Base-by-base conservation (phyloP, 2,113 vertebrate species). In the Platanista minor region DNA sequence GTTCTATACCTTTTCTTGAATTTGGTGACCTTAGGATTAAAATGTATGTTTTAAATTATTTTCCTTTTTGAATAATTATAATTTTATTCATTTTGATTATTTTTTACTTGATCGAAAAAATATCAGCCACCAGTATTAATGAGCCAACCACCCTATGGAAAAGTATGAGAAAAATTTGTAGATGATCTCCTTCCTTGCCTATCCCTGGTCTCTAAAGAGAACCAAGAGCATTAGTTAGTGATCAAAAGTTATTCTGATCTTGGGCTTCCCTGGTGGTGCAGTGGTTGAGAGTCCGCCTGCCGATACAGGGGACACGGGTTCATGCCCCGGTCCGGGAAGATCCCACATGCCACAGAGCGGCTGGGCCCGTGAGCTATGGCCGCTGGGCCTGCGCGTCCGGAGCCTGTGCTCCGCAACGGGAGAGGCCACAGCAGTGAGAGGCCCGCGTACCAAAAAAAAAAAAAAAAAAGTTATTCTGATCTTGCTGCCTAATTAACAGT, bases 401-500 rank as follows among this genome's bases (percentile, higher is more conserved):
- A n/a, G n/a, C n/a, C n/a, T n/a, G n/a, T n/a, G n/a, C n/a, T n/a
- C n/a, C n/a, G n/a, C n/a, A n/a, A n/a, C n/a, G n/a, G n/a, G n/a
- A n/a, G n/a, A n/a, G n/a, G n/a, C n/a, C n/a, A n/a, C n/a, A n/a
- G n/a, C n/a, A n/a, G n/a, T n/a, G n/a, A n/a, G n/a, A n/a, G n/a
- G n/a, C n/a, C n/a, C n/a, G n/a, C n/a, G n/a, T n/a, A n/a, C n/a
- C n/a, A n/a, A n/a, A n/a, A n/a, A n/a, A n/a, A n/a, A n/a, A n/a
- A n/a, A n/a, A n/a, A n/a, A n/a, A 66, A 57, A 84, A 43, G 66
- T 93, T 75, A 87, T 97, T 81, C 33, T 66, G 59, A 74, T 90
- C 59, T 39, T 93, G 11, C 27, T 39, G 8, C 25, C 36, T 64
- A 83, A 41, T 71, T 71, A 84, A 64, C 10, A 89, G 36, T 84